Evolutionary conservation across 1,140 invertebrate species (phyloP).

Genomic region (Pygmarrhopalites habei): DNA sequence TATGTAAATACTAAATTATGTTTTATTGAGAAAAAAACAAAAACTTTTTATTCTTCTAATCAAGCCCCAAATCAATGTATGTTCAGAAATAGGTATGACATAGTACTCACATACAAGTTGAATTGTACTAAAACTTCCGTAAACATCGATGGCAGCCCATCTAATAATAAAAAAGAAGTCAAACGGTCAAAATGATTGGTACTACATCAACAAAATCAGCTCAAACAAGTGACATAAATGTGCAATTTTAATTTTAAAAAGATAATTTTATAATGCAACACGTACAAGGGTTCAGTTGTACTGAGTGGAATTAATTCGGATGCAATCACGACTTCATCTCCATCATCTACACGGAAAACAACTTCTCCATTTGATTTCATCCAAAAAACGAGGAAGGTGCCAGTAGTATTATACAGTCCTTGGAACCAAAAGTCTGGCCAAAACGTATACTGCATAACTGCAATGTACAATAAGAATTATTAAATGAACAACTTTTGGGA

Average conservation of each 20-base stretch:
- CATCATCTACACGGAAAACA: background rate
- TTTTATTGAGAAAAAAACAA: background rate
- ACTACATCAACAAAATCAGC: too few relatives aligned
- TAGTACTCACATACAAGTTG: conserved; percentile 7
- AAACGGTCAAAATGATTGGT: too few relatives aligned
- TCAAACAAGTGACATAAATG: too few relatives aligned
- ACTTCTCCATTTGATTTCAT: background rate
- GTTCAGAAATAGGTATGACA: background rate
- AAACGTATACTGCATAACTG: background rate
- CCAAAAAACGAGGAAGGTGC: background rate
- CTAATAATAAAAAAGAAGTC: too few relatives aligned
- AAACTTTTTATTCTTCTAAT: background rate
- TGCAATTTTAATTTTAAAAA: too few relatives aligned
- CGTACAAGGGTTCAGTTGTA: background rate
- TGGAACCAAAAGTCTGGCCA: background rate
- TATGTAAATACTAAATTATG: background rate
- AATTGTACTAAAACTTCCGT: conserved; percentile 4
- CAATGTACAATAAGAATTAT: background rate
- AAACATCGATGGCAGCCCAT: conserved; percentile 14
- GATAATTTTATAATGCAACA: too few relatives aligned
- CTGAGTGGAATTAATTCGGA: background rate
- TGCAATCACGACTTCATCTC: background rate
- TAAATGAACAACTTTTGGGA: background rate
- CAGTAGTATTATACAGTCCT: background rate
- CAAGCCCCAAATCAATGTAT: background rate